Conservation (phyloP, 2,888 invertebrate genomes). For the Automeris io region DNA sequence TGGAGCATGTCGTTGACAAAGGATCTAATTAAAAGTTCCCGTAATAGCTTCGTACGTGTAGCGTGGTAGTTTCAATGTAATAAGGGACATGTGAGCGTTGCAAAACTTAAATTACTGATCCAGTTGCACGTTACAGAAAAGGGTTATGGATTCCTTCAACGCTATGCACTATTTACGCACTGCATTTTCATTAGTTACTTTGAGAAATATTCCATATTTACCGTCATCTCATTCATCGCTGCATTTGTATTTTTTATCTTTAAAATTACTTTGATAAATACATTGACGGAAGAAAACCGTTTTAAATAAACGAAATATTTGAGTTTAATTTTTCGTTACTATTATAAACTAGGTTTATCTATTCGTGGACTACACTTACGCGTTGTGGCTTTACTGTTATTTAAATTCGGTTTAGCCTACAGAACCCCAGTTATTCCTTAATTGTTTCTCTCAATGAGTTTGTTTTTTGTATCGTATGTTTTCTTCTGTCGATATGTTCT, state of each 20-base stretch:
- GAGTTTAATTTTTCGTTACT: no score
- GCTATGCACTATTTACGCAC: constrained; percentile 12
- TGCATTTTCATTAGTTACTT: no score
- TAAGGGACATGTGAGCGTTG: constrained; percentile 10
- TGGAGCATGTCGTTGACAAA: constrained; percentile 14
- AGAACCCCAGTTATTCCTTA: no score
- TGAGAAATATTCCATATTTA: no score
- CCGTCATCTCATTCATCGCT: constrained; percentile 4
- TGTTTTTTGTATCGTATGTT: no score
- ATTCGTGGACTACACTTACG: constrained; percentile 14
- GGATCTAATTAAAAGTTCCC: constrained; percentile 7
- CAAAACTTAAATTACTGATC: constrained; percentile 8
- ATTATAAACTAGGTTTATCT: constrained; percentile 10
- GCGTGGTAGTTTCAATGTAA: constrained; percentile 7
- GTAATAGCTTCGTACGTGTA: neutral
- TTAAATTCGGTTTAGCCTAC: no score
- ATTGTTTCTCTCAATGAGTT: no score
- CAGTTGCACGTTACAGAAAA: constrained; percentile 4
- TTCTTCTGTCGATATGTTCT: no score
- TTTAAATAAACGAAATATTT: no score
- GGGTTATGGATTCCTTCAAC: constrained; percentile 5
- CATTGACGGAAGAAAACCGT: no score
- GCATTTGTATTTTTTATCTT: neutral
- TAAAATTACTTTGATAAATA: no score
- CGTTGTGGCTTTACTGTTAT: no score